These are phyloP conservation scores for Reinhardtius hippoglossoides DNA, from an alignment of 2,113 vertebrate genomes.

Conservation along the genomic window DNA sequence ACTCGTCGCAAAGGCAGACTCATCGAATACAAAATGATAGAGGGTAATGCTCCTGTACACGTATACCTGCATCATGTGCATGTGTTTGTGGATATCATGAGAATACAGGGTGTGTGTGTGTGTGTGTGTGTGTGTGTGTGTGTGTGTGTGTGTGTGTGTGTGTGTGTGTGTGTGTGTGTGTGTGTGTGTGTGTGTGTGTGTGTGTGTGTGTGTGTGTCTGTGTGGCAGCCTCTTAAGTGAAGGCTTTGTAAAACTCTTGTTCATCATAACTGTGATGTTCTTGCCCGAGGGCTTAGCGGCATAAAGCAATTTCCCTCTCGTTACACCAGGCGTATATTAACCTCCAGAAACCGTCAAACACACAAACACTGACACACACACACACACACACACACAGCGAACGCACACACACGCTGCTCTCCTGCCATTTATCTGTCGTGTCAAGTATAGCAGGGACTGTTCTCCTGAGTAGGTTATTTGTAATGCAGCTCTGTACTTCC, in stretches of 20 bases:
- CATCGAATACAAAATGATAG: conserved; percentile 47
- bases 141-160: conserved; percentile 10
- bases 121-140: conserved; percentile 1
- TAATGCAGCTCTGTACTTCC: conserved; percentile 60
- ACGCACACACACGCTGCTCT: conserved; percentile 22
- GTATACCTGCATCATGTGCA: conserved; percentile 15
- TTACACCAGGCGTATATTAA: conserved; percentile 76
- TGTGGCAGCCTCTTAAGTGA: conserved; percentile 62
- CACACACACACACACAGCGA: conserved; percentile 10
- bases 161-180: conserved; percentile 4
- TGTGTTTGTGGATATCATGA: conserved; percentile 19
- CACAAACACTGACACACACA: conserved; percentile 47
- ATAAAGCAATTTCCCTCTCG: conserved; percentile 76
- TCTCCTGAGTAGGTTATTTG: conserved; percentile 70
- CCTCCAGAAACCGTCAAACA: conserved; percentile 67
- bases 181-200: background rate
- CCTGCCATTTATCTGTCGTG: conserved; percentile 68
- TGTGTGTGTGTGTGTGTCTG: conserved; percentile 5
- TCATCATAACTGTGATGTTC: conserved; percentile 77
- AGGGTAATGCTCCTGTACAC: conserved; percentile 29
- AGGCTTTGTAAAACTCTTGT: conserved; percentile 74
- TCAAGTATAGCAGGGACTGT: conserved; percentile 60
- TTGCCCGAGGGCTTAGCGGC: conserved; percentile 69
- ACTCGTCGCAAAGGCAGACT: conserved; percentile 16
- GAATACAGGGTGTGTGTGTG: background rate